Percentiles rank a stretch among this genome's conserved stretches.
Conservation (phyloP, 2,888 invertebrate species). For the Andrena bucephala region DNA sequence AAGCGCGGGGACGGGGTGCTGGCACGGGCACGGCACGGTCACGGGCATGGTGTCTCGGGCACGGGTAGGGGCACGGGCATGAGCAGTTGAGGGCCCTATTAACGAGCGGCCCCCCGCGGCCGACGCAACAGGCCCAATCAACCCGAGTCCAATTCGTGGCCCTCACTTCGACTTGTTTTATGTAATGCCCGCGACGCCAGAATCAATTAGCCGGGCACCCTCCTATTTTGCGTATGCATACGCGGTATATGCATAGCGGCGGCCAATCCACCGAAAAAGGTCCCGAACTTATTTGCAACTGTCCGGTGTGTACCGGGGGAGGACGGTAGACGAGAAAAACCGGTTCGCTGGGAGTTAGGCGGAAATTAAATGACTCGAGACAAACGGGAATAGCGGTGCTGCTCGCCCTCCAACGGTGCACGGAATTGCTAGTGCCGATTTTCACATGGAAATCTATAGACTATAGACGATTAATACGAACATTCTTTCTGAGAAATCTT, state of each 20-base stretch:
- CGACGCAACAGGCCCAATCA: constrained; percentile 76
- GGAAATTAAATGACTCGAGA: constrained; percentile 73
- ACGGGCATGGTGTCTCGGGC: constrained; percentile 58
- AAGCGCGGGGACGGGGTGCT: constrained; percentile 64
- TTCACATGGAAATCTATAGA: constrained; percentile 40
- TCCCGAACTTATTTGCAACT: constrained; percentile 71
- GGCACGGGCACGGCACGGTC: constrained; percentile 61
- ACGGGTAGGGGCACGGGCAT: constrained; percentile 45
- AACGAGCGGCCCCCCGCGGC: constrained; percentile 78
- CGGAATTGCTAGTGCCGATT: constrained; percentile 39
- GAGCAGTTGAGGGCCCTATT: constrained; percentile 77
- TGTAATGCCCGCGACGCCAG: constrained; percentile 79
- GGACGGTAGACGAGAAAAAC: constrained; percentile 66
- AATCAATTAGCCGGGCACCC: constrained; percentile 79
- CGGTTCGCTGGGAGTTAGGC: constrained; percentile 72
- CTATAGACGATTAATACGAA: constrained; percentile 35
- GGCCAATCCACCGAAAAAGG: constrained; percentile 53
- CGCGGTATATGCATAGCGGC: constrained; percentile 63
- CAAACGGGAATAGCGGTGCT: constrained; percentile 61
- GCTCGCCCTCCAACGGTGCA: constrained; percentile 45
- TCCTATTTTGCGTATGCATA: constrained; percentile 77
- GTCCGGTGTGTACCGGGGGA: constrained; percentile 50
- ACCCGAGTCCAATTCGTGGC: constrained; percentile 70
- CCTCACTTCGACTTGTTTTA: constrained; percentile 76
- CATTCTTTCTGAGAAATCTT: constrained; percentile 2